Base-by-base conservation (phyloP, 2,797 vertebrate genomes). In the Erpetoichthys calabaricus region DNA sequence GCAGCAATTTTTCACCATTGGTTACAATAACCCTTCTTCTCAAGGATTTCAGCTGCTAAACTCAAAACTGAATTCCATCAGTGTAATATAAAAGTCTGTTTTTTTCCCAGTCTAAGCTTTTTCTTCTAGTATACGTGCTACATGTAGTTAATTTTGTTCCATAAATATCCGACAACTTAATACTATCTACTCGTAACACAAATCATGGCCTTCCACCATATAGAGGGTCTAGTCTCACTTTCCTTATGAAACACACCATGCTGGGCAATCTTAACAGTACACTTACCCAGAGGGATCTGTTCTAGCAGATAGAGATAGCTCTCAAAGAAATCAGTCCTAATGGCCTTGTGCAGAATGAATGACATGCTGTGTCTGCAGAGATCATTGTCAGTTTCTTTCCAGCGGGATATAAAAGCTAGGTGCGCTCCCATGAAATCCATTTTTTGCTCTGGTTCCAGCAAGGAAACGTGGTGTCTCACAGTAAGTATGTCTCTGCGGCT, bases 321-420 rank as follows among this genome's bases (percentile, higher is more conserved):
- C 79, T 89, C 91, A 57, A 98, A 98, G 79, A 98, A 98, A 66
- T 98, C 91, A 5, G 78, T 86, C 62, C 83, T 78, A 62, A 98
- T 81, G 0, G 90, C 79, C 65, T 78, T 92, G 66, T 92, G 90
- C 67, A 98, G 79, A 63, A 91, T 70, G 57, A 97, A 92, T 65
- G 92, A 94, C 91, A 92, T 92, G 66, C 94, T 96, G 69, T 97
- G 87, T 59, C 87, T 84, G 63, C 92, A 94, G 73, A 97, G 85
- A 4, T 86, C 81, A 61, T 86, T 81, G 0, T 96, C 91, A 0
- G 91, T 94, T 67, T 84, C 80, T 51, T 86, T 84, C 91, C 94
- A 95, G 66, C 88, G 89, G 0, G 88, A 85, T 59, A 75, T 80
- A 67, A 95, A 89, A 1, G 90, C 92, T 63, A 89, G 82, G 69